Evolutionary conservation across 2,888 invertebrate species (phyloP), one percentile per base, ranked within the genome.

Genomic region (Nemotelus nigrinus): DNA sequence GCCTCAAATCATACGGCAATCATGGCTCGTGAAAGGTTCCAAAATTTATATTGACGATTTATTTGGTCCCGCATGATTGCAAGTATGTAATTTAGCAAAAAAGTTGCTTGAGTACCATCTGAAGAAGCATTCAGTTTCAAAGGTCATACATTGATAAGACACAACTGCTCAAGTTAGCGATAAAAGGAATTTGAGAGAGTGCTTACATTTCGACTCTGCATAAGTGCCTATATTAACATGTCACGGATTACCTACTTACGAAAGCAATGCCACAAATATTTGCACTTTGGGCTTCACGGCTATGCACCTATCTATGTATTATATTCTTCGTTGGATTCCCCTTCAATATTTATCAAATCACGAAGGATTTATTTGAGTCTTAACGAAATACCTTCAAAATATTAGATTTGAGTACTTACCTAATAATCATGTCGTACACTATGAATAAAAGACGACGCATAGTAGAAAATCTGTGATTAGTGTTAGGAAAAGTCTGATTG

Each of bases 381-480:
- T 70, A 43, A 41, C 3, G 70, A 70, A 70, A 70, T 55, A 10
- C 41, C 41, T 7, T n/a, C 7, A 65, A 43, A 65, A 65, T 39
- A 7, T 45, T 5, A 25, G 65, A 65, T 65, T 65, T 47, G 65
- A 65, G 47, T 10, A 58, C 7, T 58, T 5, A n/a, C 4, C 58
- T 6, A n/a, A 5, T 5, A 10, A 58, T 10, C 7, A 58, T 8
- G 53, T 10, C 6, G 10, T 7, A 63, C 2, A 43, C n/a, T 63
- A 63, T 47, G n/a, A 65, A 65, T 45, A 47, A 50, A 50, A 50
- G 8, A 50, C 50, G 6, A 4, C 8, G 45, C 8, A 64, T 25
- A 68, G 39, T 60, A 47, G 4, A 48, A 74, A 74, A 74, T 74
- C 74, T 74, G 74, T 74, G 74, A 74, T 74, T 74, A 74, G 50